Conservation (phyloP, 2,113 vertebrate species). For the Lepisosteus oculatus region DNA sequence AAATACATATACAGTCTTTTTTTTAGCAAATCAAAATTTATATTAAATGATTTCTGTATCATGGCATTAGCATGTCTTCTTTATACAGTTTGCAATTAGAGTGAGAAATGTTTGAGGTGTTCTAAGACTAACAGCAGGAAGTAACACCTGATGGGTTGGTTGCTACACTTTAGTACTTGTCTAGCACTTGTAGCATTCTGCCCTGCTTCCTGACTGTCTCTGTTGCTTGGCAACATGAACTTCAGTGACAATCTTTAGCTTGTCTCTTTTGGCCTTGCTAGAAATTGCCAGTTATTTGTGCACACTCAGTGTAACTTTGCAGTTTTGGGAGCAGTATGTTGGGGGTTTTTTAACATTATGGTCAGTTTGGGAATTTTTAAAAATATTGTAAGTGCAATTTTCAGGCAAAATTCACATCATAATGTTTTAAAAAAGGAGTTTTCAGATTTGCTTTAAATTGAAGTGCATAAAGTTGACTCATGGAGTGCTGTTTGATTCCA, state of each 20-base stretch:
- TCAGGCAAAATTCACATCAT: too few relatives aligned
- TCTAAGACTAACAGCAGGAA: constrained; percentile 50
- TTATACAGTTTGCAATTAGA: background rate
- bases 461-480: background rate
- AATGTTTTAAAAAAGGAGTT: background rate
- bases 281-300: background rate
- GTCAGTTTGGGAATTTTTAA: background rate
- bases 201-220: constrained; percentile 45
- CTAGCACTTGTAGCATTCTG: constrained; percentile 48
- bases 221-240: constrained; percentile 65
- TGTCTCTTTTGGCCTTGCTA: constrained; percentile 8
- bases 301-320: too few relatives aligned
- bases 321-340: background rate
- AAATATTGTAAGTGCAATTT: background rate
- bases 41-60: too few relatives aligned
- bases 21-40: background rate
- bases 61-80: too few relatives aligned
- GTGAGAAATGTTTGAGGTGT: constrained; percentile 39
- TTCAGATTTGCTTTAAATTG: constrained; percentile 1
- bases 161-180: constrained; percentile 46
- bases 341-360: constrained; percentile 2
- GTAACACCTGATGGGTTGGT: constrained; percentile 67
- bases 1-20: background rate
- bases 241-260: constrained; percentile 43
- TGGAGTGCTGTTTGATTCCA: background rate